Percentiles rank a stretch among this genome's conserved stretches.
Evolutionary conservation across 1,140 invertebrate species (phyloP).

Genomic region (Callitettix versicolor): DNA sequence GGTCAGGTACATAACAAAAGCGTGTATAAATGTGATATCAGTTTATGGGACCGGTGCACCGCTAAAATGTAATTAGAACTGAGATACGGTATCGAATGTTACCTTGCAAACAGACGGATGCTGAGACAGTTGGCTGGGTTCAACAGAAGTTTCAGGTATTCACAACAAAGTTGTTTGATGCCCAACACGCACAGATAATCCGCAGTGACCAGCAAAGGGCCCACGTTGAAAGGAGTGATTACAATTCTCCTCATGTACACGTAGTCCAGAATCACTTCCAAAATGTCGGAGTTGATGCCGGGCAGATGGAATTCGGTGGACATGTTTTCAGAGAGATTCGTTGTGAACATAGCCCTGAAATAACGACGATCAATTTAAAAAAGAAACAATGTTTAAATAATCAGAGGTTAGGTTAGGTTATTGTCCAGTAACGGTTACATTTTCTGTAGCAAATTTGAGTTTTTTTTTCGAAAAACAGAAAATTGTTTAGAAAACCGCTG

Average conservation of each 20-base stretch:
- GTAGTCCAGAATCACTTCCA: slow-evolving; percentile 66
- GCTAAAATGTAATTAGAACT: too few species aligned
- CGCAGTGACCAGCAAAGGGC: slow-evolving; percentile 57
- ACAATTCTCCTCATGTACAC: slow-evolving; percentile 63
- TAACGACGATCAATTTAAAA: too few species aligned
- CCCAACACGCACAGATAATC: slow-evolving; percentile 72
- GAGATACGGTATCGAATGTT: too few species aligned
- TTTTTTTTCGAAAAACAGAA: too few species aligned
- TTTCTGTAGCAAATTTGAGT: too few species aligned
- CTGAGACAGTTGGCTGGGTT: slow-evolving; percentile 68
- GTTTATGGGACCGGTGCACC: too few species aligned
- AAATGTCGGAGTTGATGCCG: slow-evolving; percentile 58
- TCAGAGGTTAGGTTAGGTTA: too few species aligned
- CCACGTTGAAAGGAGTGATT: slow-evolving; percentile 64
- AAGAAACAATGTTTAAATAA: too few species aligned
- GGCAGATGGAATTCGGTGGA: slow-evolving; percentile 60
- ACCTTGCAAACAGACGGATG: slow-evolving; percentile 65
- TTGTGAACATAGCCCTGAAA: slow-evolving; percentile 69
- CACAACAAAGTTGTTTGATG: slow-evolving; percentile 62
- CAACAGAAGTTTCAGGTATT: slow-evolving; percentile 53
- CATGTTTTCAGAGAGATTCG: slow-evolving; percentile 51
- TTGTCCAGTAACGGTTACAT: too few species aligned
- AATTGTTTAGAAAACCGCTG: too few species aligned
- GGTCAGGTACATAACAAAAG: too few species aligned
- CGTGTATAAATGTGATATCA: too few species aligned